phyloP scores from a whole-genome alignment of 1,140 invertebrate species.

The Pachyrhynchus sulphureomaculatus region DNA sequence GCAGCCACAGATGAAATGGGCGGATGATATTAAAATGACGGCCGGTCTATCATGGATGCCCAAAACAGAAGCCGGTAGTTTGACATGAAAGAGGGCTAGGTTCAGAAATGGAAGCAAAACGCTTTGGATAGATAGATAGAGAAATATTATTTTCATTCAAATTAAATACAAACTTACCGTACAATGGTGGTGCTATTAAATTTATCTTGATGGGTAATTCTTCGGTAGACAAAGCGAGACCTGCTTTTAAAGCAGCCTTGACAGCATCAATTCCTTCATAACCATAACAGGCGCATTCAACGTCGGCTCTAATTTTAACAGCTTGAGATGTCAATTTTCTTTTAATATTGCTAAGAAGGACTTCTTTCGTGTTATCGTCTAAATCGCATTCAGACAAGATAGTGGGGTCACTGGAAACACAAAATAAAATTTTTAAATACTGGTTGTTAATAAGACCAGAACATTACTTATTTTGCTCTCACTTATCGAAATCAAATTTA shows the following conservation, averaged over 20 bases:
- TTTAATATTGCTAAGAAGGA: conserved; percentile 92
- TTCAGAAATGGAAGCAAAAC: no score
- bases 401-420: conserved; percentile 77
- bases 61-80: no score
- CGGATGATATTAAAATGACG: no score
- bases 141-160: no score
- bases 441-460: no score
- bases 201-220: conserved; percentile 98
- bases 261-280: conserved; percentile 99
- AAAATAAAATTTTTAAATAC: conserved; percentile 14
- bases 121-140: no score
- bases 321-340: conserved; percentile 96
- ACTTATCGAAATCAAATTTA: no score
- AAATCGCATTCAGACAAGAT: conserved; percentile 96
- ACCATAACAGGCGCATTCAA: conserved; percentile 97
- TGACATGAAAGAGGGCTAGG: no score
- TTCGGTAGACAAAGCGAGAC: conserved; percentile 88
- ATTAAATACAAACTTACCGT: conserved; percentile 66
- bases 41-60: no score
- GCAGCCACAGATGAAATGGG: no score
- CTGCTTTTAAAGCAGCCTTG: conserved; percentile 88
- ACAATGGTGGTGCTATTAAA: conserved; percentile 96
- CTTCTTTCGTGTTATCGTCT: conserved; percentile 89
- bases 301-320: conserved; percentile 96
- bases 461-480: no score